Evolutionary conservation across 2,888 invertebrate species (phyloP), one percentile per base, ranked within the genome.

Genomic region (Lithophane ornitopus): DNA sequence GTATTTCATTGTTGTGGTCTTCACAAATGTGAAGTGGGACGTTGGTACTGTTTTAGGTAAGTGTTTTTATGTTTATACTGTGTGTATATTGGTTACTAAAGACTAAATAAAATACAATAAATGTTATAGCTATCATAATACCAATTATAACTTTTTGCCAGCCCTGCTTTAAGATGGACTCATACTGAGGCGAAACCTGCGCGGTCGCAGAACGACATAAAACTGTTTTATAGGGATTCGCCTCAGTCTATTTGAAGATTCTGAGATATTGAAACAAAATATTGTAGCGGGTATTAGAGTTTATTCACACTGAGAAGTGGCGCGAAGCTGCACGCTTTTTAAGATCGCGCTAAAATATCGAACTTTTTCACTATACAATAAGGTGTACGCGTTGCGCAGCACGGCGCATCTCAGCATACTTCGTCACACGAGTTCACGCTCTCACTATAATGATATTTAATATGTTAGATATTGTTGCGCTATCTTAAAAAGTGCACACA

Each of bases 151-250:
- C 0, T 26, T 41, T 49, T 76, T 28, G 9, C 12, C 34, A 14
- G 19, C 78, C 54, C 52, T 70, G 78, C 61, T 77, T 70, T 46
- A 77, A 77, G 52, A 77, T 49, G 39, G 76, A 70, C 78, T 76
- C 52, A 49, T 78, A 22, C 14, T 41, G 39, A 28, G 14, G 46
- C 22, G 14, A 56, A 73, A 16, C 19, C 22, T 46, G 46, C 46
- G 19, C 26, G 12, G 26, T 26, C 41, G 41, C 44, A 26, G 2
- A 28, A 46, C 12, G 26, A 22, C 26, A 12, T 28, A 62, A 63
- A 46, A 26, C n/a, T 26, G 3, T 22, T n/a, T 16, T 34, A 16
- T 16, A n/a, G 4, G n/a, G n/a, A n/a, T 49, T 63, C n/a, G n/a
- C 39, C n/a, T 63, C 34, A 26, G 34, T 41, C 26, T 70, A 46